Base-by-base conservation (phyloP, 2,797 vertebrate genomes). In the Gorsachius magnificus region DNA sequence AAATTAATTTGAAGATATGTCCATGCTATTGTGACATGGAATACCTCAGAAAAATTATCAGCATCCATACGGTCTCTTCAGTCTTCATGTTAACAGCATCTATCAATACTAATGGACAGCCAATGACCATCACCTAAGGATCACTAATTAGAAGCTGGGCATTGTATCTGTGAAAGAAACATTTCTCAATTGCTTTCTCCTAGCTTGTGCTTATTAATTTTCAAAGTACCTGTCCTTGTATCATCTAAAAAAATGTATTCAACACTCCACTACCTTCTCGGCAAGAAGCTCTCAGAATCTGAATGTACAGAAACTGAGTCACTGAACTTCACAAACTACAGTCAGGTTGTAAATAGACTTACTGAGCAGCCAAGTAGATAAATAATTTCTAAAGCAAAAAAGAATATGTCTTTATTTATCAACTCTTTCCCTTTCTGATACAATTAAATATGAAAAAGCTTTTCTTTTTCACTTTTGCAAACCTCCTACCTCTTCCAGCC, bases 401-500 rank as follows among this genome's bases (percentile, higher is more conserved):
- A 80, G 5, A 77, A 51, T 53, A n/a, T n/a, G 43, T 78, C 64
- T 84, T 83, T 83, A 60, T 16, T 51, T 70, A 61, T 69, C 57
- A 85, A 14, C 83, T 48, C n/a, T 74, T 84, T 86, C 51, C 43
- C 63, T 78, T 51, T 89, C 35, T 60, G 35, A 28, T 71, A 54
- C 16, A 76, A 94, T 83, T 93, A 96, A 95, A 93, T 74, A 84
- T 25, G 56, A 95, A 94, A 91, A 90, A 14, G 17, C 18, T 87
- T 95, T 95, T 84, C 28, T 17, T 87, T 95, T 95, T 84, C 28
- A 85, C 33, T 50, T 96, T 97, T 90, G 29, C 43, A 94, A 79
- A 79, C 35, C 20, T 92, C n/a, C 50, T 93, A 69, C 77, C 31
- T 64, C 51, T 95, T 93, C n/a, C 53, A 97, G 54, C 16, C 35